phyloP scores from a whole-genome alignment of 2,797 vertebrate species.

The Ceryle rudis region DNA sequence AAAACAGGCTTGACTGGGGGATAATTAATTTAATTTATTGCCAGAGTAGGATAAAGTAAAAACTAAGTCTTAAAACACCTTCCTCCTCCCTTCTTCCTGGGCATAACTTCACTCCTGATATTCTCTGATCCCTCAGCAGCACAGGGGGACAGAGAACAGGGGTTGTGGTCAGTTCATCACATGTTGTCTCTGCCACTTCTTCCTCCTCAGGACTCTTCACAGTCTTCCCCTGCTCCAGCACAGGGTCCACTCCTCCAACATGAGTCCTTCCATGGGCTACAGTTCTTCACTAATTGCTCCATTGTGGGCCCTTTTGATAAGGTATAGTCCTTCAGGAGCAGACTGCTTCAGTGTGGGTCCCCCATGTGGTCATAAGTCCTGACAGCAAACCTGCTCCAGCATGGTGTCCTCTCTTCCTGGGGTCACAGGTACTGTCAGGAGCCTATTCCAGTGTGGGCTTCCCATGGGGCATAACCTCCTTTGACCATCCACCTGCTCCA shows the following conservation, averaged over 20 bases:
- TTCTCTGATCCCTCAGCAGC: background rate
- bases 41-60: background rate
- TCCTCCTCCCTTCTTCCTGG: background rate
- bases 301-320: no score
- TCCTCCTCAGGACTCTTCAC: background rate
- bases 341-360: background rate
- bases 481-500: background rate
- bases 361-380: background rate
- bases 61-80: background rate
- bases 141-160: background rate
- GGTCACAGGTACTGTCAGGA: background rate
- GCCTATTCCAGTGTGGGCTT: background rate
- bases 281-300: background rate
- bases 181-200: fast-evolving
- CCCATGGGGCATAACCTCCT: background rate
- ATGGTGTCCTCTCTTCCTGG: background rate
- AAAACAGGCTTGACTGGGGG: fast-evolving
- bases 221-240: background rate
- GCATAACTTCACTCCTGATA: background rate
- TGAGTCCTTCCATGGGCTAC: background rate
- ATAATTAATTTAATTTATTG: background rate
- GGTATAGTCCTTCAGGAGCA: background rate
- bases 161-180: background rate
- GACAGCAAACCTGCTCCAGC: background rate
- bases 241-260: background rate